Evolutionary conservation across 2,113 vertebrate genomes (phyloP).

Genomic region (Calonectris borealis): DNA sequence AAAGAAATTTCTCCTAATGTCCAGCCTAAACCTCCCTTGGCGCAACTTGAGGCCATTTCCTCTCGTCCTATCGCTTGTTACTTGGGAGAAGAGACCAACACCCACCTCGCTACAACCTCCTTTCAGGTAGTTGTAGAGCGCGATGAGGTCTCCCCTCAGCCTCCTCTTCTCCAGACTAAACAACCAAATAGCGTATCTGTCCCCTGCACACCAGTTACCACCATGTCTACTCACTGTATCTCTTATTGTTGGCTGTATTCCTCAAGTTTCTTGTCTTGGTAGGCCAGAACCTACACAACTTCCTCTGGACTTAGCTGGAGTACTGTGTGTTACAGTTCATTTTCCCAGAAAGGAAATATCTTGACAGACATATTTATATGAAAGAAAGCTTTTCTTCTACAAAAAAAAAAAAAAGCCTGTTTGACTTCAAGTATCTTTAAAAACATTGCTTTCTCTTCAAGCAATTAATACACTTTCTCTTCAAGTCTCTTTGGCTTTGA

Average conservation of each 20-base stretch:
- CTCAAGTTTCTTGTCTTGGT: conserved; percentile 15
- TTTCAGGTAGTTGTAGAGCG: no score
- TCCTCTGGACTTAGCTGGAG: conserved; percentile 11
- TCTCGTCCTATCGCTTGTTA: no score
- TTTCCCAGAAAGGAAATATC: conserved; percentile 18
- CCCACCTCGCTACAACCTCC: no score
- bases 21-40: no score
- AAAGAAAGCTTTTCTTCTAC: neutral
- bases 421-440: neutral
- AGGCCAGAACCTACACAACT: neutral
- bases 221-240: neutral
- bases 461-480: neutral
- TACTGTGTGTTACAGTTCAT: neutral
- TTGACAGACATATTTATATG: neutral
- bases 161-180: no score
- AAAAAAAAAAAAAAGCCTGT: neutral
- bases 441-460: neutral
- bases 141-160: no score
- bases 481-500: neutral
- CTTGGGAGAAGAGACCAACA: no score
- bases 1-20: no score
- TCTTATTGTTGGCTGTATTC: neutral
- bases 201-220: neutral
- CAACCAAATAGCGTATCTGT: neutral
- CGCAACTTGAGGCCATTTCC: no score